Evolutionary conservation across 30 jellyfish, hydroid and myxozoan genomes (phyloP), one percentile per base, ranked within the genome.

Genomic region (Chrysaora quinquecirrha): DNA sequence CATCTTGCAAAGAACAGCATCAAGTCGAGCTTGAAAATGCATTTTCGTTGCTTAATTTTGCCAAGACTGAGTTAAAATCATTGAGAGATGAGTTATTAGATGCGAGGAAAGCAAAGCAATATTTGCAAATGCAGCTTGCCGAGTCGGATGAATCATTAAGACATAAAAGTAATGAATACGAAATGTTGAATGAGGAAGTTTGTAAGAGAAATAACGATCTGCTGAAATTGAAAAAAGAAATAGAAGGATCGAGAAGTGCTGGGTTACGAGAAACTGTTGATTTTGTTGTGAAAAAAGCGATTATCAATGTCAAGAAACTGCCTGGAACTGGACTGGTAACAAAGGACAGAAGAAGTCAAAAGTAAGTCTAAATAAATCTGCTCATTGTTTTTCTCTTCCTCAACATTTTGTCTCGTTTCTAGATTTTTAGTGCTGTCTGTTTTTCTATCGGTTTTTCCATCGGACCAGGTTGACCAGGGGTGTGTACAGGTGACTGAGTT

Each of bases 231-330:
- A 62, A 73, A 31, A 76, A 63, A 49, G 87, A 73, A 34, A 61
- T 83, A 83, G 34, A 54, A 29, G 87, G 72, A 33, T 71, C 86
- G 49, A 73, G 65, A 25, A 83, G 94, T 72, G 75, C 94, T 18
- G 94, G 87, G 4, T 34, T 76, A 12, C 43, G 94, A 34, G 94
- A 83, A 49, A 73, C 75, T 66, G 32, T 83, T 34, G 76, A 72
- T 72, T 83, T 71, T 47, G 50, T 83, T 20, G 87, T 72, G 47
- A 73, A 73, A 25, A 83, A 83, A 47, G 94, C 94, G 30, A 75
- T 73, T 0, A 48, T 83, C 30, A 64, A n/a, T 56, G 23, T 82
- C 29, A 46, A 76, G 19, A 27, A 34, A 25, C 52, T 19, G 18
- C 46, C 24, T 10, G 58, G 18, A 10, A 48, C n/a, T 30, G 60